phyloP scores from a whole-genome alignment of 2,888 invertebrate species.

The Trypoxylon attenuatum region DNA sequence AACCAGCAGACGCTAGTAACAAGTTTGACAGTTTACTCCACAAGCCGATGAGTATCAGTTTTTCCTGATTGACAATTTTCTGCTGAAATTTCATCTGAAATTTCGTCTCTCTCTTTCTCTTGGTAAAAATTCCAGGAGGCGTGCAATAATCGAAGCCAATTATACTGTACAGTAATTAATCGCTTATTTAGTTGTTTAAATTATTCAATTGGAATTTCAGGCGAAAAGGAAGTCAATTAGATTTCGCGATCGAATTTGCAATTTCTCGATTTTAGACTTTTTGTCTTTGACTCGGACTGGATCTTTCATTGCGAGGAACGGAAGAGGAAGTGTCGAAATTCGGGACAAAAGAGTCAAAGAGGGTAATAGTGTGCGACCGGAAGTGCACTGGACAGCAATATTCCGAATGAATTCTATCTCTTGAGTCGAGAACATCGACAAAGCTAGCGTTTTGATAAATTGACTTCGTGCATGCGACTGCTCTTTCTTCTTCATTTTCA shows the following conservation, averaged over 20 bases:
- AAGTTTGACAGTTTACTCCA: too few species aligned
- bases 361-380: constrained; percentile 49
- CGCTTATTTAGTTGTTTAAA: too few species aligned
- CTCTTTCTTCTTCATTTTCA: constrained; percentile 1
- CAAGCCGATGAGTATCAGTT: too few species aligned
- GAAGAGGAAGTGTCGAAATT: constrained; percentile 17
- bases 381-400: constrained; percentile 53
- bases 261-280: constrained; percentile 8
- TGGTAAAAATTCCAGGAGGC: too few species aligned
- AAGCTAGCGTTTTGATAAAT: constrained; percentile 65
- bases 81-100: too few species aligned
- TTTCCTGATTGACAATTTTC: too few species aligned
- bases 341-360: constrained; percentile 60
- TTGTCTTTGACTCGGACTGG: constrained; percentile 17
- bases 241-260: neutral
- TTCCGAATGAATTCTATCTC: constrained; percentile 62
- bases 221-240: neutral
- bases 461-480: constrained; percentile 50
- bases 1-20: too few species aligned
- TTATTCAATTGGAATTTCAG: too few species aligned
- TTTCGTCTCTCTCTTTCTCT: too few species aligned
- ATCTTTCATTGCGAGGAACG: constrained; percentile 25
- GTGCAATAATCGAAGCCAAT: too few species aligned
- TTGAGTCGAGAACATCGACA: constrained; percentile 54
- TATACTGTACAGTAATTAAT: too few species aligned